These are phyloP conservation scores for Aptenodytes patagonicus DNA, from an alignment of 2,113 vertebrate genomes.

Conservation along the genomic window DNA sequence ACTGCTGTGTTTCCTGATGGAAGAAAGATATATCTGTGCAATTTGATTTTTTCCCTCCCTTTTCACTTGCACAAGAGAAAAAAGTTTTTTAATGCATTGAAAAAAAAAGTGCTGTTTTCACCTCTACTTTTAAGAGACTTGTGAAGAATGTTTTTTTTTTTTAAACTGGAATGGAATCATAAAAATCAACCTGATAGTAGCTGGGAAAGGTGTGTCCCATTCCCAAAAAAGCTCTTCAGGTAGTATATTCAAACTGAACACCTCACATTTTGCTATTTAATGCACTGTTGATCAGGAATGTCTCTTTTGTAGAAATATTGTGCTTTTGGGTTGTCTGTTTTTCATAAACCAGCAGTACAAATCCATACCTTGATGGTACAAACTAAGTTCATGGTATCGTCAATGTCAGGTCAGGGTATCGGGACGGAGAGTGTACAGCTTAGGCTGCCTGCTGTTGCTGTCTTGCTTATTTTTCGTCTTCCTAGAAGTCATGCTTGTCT, in stretches of 20 bases:
- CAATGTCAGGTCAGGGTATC: background rate
- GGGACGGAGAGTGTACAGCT: background rate
- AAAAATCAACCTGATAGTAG: background rate
- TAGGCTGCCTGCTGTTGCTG: fast-evolving
- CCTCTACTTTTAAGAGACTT: background rate
- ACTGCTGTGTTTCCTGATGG: background rate
- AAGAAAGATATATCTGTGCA: background rate
- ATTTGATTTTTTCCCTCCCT: background rate
- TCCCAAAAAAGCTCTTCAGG: background rate
- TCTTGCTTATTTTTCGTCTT: background rate
- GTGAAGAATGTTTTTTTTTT: background rate
- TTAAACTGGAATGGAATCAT: background rate
- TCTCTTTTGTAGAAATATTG: background rate
- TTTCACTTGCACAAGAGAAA: background rate
- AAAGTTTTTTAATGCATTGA: background rate
- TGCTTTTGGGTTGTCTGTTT: background rate
- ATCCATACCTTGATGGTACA: background rate
- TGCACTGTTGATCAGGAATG: background rate
- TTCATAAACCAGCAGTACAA: background rate
- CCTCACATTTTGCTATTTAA: background rate
- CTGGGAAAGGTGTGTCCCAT: background rate
- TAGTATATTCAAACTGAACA: background rate
- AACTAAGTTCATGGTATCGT: fast-evolving
- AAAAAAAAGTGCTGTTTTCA: background rate
- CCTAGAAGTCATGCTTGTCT: background rate